Percentiles rank a stretch among this genome's conserved stretches.
Conservation (phyloP, 2,888 invertebrate species). For the Lapara coniferarum region DNA sequence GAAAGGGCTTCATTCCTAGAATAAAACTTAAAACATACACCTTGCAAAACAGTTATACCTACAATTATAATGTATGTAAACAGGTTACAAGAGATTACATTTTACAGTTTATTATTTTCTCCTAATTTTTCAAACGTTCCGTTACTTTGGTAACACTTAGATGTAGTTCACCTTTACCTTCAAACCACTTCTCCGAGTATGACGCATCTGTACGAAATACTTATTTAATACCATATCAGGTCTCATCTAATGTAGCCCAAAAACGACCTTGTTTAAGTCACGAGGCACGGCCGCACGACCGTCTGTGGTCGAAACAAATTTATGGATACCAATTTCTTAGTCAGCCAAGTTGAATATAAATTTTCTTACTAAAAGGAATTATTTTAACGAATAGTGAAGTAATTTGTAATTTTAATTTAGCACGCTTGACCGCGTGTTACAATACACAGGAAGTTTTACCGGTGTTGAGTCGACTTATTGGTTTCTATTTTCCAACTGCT, state of each 20-base stretch:
- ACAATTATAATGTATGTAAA: too few relatives aligned
- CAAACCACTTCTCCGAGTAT: conserved; percentile 16
- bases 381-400: conserved; percentile 33
- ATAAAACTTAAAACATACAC: too few relatives aligned
- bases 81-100: not conserved
- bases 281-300: too few relatives aligned
- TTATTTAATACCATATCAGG: conserved; percentile 5
- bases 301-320: not conserved
- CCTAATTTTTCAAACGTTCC: not conserved
- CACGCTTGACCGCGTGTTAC: conserved; percentile 52
- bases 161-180: conserved; percentile 6
- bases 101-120: not conserved
- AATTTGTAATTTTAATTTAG: conserved; percentile 57
- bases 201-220: conserved; percentile 8
- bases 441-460: conserved; percentile 47
- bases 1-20: too few relatives aligned
- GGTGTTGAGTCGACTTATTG: conserved; percentile 16
- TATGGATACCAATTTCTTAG: not conserved
- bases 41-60: not conserved
- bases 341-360: not conserved
- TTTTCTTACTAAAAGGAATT: not conserved
- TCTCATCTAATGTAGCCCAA: not conserved
- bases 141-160: not conserved
- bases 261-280: conserved; percentile 11
- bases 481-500: conserved; percentile 5